phyloP scores from a whole-genome alignment of 1,140 invertebrate genomes.

The Babylonia areolata region DNA sequence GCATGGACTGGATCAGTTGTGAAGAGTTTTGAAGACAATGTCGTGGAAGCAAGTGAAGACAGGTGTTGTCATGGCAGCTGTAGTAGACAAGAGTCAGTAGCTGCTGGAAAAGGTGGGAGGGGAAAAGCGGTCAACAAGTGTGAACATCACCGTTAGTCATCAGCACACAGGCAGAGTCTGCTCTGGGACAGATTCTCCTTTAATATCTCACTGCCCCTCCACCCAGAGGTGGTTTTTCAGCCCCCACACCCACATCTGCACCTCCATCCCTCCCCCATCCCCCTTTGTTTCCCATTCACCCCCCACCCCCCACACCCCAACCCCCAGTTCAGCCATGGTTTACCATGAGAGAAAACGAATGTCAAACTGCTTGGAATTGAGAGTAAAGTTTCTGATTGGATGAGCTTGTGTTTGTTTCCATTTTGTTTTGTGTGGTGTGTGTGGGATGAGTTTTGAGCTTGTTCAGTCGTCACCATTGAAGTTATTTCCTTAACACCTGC shows the following conservation, averaged over 20 bases:
- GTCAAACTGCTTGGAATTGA: not conserved
- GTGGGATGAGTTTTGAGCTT: not conserved
- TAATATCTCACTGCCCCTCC: not conserved
- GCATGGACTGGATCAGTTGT: not conserved
- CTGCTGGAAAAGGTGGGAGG: too few species aligned
- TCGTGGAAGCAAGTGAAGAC: not conserved
- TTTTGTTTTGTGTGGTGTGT: not conserved
- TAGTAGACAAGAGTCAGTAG: not conserved
- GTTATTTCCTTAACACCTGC: too few species aligned
- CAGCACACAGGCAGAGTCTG: not conserved
- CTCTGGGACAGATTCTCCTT: not conserved
- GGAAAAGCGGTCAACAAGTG: too few species aligned
- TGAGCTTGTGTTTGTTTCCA: not conserved
- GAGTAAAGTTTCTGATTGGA: not conserved
- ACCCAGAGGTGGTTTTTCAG: not conserved
- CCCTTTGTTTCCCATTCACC: not conserved
- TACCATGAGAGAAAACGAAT: not conserved
- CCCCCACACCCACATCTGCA: not conserved
- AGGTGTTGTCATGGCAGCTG: not conserved
- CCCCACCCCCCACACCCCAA: not conserved
- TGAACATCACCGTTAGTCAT: too few species aligned
- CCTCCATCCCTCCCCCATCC: too few species aligned
- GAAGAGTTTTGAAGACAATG: not conserved
- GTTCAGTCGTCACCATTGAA: too few species aligned
- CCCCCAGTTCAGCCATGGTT: not conserved